A percentile compares a stretch with the other conserved stretches of the same genome.
phyloP scores from a whole-genome alignment of 2,888 invertebrate species.

The Eupeodes latifasciatus region DNA sequence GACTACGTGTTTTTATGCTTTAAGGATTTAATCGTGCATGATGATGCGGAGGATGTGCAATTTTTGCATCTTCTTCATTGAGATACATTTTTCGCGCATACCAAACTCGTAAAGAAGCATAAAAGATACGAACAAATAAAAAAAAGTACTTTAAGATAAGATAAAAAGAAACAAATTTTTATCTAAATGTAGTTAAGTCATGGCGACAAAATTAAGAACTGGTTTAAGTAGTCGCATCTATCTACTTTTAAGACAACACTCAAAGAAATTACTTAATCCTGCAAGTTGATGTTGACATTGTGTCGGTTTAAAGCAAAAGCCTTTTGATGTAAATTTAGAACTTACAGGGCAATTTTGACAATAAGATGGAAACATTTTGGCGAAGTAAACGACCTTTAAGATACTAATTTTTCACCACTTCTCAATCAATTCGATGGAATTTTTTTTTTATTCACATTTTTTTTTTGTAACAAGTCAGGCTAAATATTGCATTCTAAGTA shows the following conservation, averaged over 20 bases:
- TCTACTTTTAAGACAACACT: neutral
- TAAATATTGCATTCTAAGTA: no score
- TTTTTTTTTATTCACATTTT: no score
- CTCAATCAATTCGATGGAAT: no score
- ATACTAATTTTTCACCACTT: no score
- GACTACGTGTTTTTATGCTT: conserved; percentile 26
- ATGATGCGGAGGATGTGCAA: conserved; percentile 49
- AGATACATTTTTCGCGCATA: conserved; percentile 61
- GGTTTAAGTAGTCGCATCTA: conserved; percentile 32
- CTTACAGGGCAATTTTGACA: no score
- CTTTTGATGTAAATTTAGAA: no score
- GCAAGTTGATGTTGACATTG: no score
- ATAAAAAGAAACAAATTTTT: conserved; percentile 67
- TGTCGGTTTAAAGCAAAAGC: no score
- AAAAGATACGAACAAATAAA: conserved; percentile 2
- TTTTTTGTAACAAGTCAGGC: no score
- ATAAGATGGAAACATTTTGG: no score
- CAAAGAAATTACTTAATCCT: conserved; percentile 1
- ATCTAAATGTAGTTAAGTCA: conserved; percentile 70
- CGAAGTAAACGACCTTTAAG: no score
- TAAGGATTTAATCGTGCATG: conserved; percentile 66
- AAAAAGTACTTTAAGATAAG: conserved; percentile 51
- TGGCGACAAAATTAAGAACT: conserved; percentile 57
- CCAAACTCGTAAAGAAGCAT: conserved; percentile 32
- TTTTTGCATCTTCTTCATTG: conserved; percentile 67